These are phyloP conservation scores for Aphelocoma californica DNA, from an alignment of 2,797 vertebrate genomes.

Conservation along the genomic window DNA sequence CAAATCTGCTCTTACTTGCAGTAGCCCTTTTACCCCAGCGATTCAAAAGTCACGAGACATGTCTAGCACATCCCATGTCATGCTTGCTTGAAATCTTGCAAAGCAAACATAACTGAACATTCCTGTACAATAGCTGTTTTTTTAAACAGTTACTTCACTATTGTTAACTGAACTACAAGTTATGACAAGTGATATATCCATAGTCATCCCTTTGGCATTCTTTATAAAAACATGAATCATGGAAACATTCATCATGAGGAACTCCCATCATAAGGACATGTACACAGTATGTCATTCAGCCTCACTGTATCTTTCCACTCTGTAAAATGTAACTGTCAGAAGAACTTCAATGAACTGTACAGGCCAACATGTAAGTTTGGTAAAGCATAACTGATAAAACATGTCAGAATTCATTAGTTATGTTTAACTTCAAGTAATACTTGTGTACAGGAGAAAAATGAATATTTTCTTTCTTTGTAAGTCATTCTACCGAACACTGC, in stretches of 20 bases:
- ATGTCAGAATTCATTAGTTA: slow-evolving; percentile 19
- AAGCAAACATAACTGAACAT: slow-evolving; percentile 37
- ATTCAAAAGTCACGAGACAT: slow-evolving; percentile 5
- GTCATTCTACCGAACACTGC: not conserved
- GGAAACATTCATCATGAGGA: slow-evolving; percentile 33
- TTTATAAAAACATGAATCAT: slow-evolving; percentile 59
- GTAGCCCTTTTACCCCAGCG: not conserved
- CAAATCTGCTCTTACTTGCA: not conserved
- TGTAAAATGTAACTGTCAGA: slow-evolving; percentile 31
- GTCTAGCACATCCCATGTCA: slow-evolving; percentile 15
- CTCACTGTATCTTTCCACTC: slow-evolving; percentile 61
- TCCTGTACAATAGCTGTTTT: slow-evolving; percentile 51
- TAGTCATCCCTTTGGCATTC: slow-evolving; percentile 59
- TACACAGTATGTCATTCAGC: not conserved
- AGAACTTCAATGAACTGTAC: not conserved
- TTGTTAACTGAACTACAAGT: slow-evolving; percentile 69
- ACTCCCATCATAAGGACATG: slow-evolving; percentile 5
- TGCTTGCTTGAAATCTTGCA: slow-evolving; percentile 2
- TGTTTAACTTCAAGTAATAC: slow-evolving; percentile 8
- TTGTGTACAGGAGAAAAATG: not conserved
- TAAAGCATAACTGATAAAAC: slow-evolving; percentile 14
- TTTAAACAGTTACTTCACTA: slow-evolving; percentile 59
- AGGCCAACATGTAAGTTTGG: not conserved
- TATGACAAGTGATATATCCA: slow-evolving; percentile 62
- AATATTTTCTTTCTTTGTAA: not conserved